Evolutionary conservation across 2,888 invertebrate genomes (phyloP).

Genomic region (Hirtodrosophila confusa): DNA sequence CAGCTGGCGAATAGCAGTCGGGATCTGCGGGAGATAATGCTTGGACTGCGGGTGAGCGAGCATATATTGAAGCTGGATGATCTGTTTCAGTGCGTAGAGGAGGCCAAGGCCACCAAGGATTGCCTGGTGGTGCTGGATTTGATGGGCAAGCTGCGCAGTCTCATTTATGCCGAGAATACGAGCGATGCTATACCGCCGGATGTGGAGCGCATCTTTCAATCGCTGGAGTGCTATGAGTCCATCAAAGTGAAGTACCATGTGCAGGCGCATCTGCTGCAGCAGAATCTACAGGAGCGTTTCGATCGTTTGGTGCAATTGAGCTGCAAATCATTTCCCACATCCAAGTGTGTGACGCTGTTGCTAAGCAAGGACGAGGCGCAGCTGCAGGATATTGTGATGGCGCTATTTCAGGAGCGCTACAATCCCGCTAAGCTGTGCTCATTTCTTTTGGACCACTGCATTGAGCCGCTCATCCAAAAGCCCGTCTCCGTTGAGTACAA

Average conservation of each 20-base stretch:
- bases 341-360: constrained; percentile 80
- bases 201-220: constrained; percentile 76
- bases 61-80: constrained; percentile 84
- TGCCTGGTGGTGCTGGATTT: constrained; percentile 79
- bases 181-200: constrained; percentile 54
- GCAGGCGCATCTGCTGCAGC: constrained; percentile 80
- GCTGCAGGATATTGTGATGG: constrained; percentile 81
- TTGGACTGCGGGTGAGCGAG: constrained; percentile 85
- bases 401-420: constrained; percentile 82
- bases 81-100: constrained; percentile 84
- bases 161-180: constrained; percentile 67
- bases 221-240: constrained; percentile 81
- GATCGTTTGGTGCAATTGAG: constrained; percentile 81
- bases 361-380: constrained; percentile 80
- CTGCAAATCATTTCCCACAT: constrained; percentile 82
- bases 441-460: constrained; percentile 82
- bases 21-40: constrained; percentile 86
- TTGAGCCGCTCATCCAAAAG: constrained; percentile 81
- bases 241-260: constrained; percentile 82
- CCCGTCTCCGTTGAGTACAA: constrained; percentile 81
- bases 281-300: constrained; percentile 82
- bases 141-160: constrained; percentile 75
- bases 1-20: constrained; percentile 86
- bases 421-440: constrained; percentile 81
- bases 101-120: constrained; percentile 80